These are phyloP conservation scores for Himalopsyche phryganea DNA, from an alignment of 1,140 invertebrate genomes.

Conservation along the genomic window DNA sequence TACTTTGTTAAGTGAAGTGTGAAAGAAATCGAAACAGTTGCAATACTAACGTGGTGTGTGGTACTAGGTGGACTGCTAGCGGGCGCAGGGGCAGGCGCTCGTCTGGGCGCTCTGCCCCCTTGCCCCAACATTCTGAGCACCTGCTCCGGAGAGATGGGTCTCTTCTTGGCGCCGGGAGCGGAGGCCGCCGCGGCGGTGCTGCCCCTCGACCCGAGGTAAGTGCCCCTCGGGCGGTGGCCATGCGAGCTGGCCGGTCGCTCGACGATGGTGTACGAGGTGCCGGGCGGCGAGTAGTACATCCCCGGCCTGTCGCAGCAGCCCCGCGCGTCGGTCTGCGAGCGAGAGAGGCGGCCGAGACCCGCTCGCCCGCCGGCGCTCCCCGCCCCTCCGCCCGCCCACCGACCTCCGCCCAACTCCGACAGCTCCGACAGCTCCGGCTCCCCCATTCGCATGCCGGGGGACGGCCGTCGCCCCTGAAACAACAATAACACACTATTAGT, in stretches of 20 bases:
- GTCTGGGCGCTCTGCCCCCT: conserved; percentile 44
- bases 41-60: conserved; percentile 57
- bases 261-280: conserved; percentile 81
- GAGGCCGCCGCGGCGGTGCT: conserved; percentile 37
- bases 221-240: conserved; percentile 60
- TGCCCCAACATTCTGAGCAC: conserved; percentile 65
- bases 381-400: conserved; percentile 33
- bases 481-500: conserved; percentile 1
- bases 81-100: conserved; percentile 63
- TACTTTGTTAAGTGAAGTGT: too few species aligned
- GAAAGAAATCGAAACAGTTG: background rate
- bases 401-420: conserved; percentile 49
- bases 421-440: conserved; percentile 52
- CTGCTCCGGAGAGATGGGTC: conserved; percentile 74
- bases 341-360: conserved; percentile 49
- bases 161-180: conserved; percentile 56
- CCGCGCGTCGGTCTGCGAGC: conserved; percentile 48
- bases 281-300: conserved; percentile 65
- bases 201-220: conserved; percentile 62
- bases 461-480: conserved; percentile 31
- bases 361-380: conserved; percentile 41
- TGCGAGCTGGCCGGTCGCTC: conserved; percentile 74
- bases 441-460: conserved; percentile 55
- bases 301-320: conserved; percentile 53
- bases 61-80: conserved; percentile 72